phyloP scores from a whole-genome alignment of 1,140 invertebrate species.

The Maconellicoccus hirsutus region DNA sequence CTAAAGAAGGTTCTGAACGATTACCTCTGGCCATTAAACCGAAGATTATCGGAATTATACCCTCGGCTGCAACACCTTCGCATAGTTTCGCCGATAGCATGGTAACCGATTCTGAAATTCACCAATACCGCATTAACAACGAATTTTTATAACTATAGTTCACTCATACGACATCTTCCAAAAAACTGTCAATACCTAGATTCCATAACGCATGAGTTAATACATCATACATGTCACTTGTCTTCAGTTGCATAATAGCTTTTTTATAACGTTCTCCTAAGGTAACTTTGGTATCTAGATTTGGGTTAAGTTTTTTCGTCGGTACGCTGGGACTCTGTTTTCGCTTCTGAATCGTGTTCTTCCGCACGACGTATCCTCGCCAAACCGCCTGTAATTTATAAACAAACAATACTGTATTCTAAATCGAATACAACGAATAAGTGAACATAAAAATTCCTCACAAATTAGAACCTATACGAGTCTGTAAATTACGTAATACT shows the following conservation, averaged over 20 bases:
- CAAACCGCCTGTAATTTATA: conserved; percentile 42
- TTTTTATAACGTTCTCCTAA: conserved; percentile 12
- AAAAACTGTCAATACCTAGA: conserved; percentile 8
- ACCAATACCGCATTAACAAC: too few relatives aligned
- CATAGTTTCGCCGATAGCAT: conserved; percentile 11
- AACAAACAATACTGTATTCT: not conserved
- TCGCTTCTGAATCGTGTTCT: conserved; percentile 14
- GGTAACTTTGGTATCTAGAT: conserved; percentile 1
- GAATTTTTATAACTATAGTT: too few relatives aligned
- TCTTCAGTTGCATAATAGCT: not conserved
- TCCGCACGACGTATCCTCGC: conserved; percentile 44
- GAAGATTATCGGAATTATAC: not conserved
- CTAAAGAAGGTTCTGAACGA: conserved; percentile 3
- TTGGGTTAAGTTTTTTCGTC: not conserved
- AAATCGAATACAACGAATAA: too few relatives aligned
- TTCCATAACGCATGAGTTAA: not conserved
- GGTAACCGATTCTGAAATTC: conserved; percentile 11
- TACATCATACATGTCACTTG: conserved; percentile 8
- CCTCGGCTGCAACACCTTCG: not conserved
- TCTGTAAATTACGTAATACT: too few relatives aligned
- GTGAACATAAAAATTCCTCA: not conserved
- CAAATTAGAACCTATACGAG: too few relatives aligned
- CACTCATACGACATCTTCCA: too few relatives aligned
- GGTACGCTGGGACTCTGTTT: not conserved
- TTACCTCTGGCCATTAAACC: not conserved